A percentile compares a stretch with the other conserved stretches of the same genome.
Evolutionary conservation across 1,140 invertebrate genomes (phyloP).

Genomic region (Linepithema humile): DNA sequence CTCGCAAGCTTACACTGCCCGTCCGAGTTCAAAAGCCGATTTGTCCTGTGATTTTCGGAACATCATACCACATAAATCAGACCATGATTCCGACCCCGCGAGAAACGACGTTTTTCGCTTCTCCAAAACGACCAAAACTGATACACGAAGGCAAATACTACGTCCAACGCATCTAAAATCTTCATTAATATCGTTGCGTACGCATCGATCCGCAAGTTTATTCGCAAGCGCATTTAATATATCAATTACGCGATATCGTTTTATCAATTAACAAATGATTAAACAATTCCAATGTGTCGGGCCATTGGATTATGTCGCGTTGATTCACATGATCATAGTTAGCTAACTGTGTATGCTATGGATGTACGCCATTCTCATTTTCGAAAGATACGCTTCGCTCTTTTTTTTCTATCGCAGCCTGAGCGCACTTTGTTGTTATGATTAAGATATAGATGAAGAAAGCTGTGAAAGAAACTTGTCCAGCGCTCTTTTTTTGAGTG

Average conservation of each 20-base stretch:
- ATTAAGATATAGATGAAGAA: conserved; percentile 1
- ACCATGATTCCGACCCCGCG: not conserved
- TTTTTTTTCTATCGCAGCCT: not conserved
- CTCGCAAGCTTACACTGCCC: conserved; percentile 75
- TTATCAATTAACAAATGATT: not conserved
- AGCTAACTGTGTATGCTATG: not conserved
- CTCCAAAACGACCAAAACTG: conserved; percentile 2
- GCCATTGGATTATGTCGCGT: not conserved
- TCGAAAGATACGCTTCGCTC: not conserved
- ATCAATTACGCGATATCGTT: not conserved
- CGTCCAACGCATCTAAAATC: not conserved
- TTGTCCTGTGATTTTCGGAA: conserved; percentile 68
- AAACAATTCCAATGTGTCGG: not conserved
- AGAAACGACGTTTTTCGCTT: not conserved
- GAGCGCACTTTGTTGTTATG: not conserved
- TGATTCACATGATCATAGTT: not conserved
- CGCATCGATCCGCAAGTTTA: not conserved
- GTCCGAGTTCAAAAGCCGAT: conserved; percentile 72
- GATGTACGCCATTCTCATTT: not conserved
- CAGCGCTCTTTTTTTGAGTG: not conserved
- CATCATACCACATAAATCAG: conserved; percentile 11
- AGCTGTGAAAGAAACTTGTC: not conserved
- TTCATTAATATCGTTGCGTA: not conserved
- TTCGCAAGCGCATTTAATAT: not conserved
- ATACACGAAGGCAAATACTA: not conserved